These are phyloP conservation scores for Salpingus planirostris DNA, from an alignment of 2,888 invertebrate genomes.

Conservation along the genomic window DNA sequence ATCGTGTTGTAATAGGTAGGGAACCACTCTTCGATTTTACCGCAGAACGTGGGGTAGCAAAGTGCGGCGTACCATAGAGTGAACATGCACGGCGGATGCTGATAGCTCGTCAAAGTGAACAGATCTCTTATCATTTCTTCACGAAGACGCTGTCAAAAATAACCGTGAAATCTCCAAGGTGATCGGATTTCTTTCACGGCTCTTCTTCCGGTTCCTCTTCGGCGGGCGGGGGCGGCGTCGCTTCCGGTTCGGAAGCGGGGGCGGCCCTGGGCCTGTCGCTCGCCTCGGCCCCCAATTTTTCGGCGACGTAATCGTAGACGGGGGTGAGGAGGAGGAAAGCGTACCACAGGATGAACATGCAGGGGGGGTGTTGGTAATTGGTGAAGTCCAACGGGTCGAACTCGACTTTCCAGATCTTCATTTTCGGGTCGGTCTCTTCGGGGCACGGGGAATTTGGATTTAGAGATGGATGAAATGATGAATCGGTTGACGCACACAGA, in stretches of 20 bases:
- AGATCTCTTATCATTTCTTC: slow-evolving; percentile 6
- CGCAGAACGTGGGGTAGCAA: too few species aligned
- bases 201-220: background rate
- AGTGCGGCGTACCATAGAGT: slow-evolving; percentile 15
- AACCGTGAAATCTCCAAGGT: too few species aligned
- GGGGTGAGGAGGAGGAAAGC: slow-evolving; percentile 3
- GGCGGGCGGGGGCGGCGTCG: background rate
- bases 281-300: background rate
- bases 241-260: background rate
- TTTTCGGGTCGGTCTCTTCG: too few species aligned
- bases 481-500: too few species aligned
- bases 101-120: slow-evolving; percentile 15
- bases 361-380: slow-evolving; percentile 20
- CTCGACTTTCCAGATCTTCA: too few species aligned
- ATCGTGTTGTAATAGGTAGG: too few species aligned
- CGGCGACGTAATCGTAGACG: background rate
- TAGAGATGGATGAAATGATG: too few species aligned
- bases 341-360: slow-evolving; percentile 19
- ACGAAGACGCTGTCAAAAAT: too few species aligned
- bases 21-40: too few species aligned
- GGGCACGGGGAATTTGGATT: too few species aligned
- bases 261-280: too few species aligned
- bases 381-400: slow-evolving; percentile 11
- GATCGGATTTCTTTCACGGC: too few species aligned
- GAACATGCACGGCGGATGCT: slow-evolving; percentile 21